Percentiles rank a stretch among this genome's conserved stretches.
Evolutionary conservation across 2,888 invertebrate species (phyloP).

Genomic region (Bombylius discolor): DNA sequence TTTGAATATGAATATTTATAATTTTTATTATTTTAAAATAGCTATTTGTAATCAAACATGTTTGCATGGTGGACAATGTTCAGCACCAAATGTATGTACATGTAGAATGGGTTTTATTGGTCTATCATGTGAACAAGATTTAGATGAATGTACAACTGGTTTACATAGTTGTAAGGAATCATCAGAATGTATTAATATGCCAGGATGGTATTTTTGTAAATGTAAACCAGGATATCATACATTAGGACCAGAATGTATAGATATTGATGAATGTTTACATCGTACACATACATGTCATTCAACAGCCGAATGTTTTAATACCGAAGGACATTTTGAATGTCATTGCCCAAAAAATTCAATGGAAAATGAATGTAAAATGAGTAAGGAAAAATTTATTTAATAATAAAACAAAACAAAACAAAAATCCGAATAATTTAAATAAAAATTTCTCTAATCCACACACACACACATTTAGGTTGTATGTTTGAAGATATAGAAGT

Average conservation of each 20-base stretch:
- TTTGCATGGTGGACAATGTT: slow-evolving; percentile 71
- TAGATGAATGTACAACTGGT: slow-evolving; percentile 68
- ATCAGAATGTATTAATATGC: slow-evolving; percentile 74
- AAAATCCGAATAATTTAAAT: not conserved
- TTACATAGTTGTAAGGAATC: slow-evolving; percentile 59
- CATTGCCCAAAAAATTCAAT: slow-evolving; percentile 44
- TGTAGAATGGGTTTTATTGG: slow-evolving; percentile 75
- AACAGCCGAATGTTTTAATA: slow-evolving; percentile 65
- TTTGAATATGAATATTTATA: not conserved
- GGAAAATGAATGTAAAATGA: slow-evolving; percentile 48
- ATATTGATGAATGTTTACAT: slow-evolving; percentile 71
- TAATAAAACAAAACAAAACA: not conserved
- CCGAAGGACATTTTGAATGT: slow-evolving; percentile 67
- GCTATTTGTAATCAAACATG: slow-evolving; percentile 70
- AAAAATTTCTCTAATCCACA: too few relatives aligned
- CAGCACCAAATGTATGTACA: slow-evolving; percentile 60
- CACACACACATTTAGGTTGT: slow-evolving; percentile 46
- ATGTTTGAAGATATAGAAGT: slow-evolving; percentile 55
- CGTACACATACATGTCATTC: slow-evolving; percentile 67
- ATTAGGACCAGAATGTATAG: slow-evolving; percentile 41
- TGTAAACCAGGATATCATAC: slow-evolving; percentile 66
- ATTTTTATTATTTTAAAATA: slow-evolving; percentile 32
- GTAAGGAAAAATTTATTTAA: slow-evolving; percentile 33
- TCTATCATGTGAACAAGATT: slow-evolving; percentile 69
- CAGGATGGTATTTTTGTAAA: slow-evolving; percentile 81